Evolutionary conservation across 2,888 invertebrate genomes (phyloP).

Genomic region (Holacanthella duospinosa): DNA sequence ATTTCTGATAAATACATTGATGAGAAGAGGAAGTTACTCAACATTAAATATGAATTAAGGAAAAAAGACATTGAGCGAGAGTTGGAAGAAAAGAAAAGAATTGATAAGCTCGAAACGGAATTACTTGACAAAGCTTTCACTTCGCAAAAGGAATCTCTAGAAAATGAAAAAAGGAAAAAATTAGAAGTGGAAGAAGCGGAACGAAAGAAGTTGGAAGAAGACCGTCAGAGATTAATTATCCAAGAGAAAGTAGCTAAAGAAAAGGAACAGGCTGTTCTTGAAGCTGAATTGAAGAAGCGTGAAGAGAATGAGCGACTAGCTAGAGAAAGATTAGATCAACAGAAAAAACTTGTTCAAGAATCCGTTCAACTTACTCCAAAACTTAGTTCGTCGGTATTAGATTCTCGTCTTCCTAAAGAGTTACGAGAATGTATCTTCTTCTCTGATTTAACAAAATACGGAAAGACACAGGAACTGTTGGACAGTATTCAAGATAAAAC

Average conservation of each 20-base stretch:
- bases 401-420: conserved; percentile 18
- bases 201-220: conserved; percentile 2
- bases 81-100: neutral
- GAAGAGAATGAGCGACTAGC: conserved; percentile 2
- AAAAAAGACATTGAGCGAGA: neutral
- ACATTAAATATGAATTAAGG: conserved; percentile 7
- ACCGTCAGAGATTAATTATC: neutral
- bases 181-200: conserved; percentile 4
- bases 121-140: conserved; percentile 7
- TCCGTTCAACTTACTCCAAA: neutral
- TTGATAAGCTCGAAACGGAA: conserved; percentile 6
- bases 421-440: conserved; percentile 24
- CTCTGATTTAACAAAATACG: conserved; percentile 23
- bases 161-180: conserved; percentile 9
- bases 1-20: conserved; percentile 9
- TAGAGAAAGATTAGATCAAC: neutral
- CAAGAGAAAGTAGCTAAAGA: neutral
- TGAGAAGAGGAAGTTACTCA: conserved; percentile 3
- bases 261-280: conserved; percentile 5
- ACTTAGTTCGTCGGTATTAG: conserved; percentile 1
- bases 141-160: neutral
- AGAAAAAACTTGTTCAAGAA: neutral
- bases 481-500: conserved; percentile 23
- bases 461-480: conserved; percentile 22
- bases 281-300: conserved; percentile 6